Percentiles rank a stretch among this genome's conserved stretches.
phyloP scores from a whole-genome alignment of 2,113 vertebrate species.

The Zosterops borbonicus region DNA sequence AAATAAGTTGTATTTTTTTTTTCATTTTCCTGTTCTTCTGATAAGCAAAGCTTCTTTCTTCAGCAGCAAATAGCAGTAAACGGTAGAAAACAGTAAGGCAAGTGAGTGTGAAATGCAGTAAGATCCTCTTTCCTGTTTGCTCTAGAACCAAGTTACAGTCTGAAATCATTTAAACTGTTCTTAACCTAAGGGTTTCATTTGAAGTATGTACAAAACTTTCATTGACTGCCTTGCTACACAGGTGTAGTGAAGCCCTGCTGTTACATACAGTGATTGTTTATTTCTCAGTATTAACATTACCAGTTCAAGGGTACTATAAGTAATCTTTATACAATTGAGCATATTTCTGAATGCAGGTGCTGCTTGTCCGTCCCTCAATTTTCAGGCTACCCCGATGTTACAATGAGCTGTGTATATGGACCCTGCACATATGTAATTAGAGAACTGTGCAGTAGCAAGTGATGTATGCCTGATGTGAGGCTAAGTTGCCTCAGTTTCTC shows the following conservation, averaged over 20 bases:
- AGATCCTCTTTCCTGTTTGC: background rate
- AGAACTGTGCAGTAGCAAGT: background rate
- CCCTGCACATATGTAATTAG: background rate
- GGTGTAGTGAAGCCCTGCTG: background rate
- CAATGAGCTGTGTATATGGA: background rate
- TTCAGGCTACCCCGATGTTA: background rate
- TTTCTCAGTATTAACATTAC: background rate
- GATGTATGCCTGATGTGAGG: background rate
- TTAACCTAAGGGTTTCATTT: background rate
- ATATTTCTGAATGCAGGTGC: background rate
- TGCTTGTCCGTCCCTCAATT: background rate
- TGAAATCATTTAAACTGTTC: background rate
- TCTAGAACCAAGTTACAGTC: background rate
- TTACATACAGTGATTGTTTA: background rate
- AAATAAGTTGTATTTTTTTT: background rate
- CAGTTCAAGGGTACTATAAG: background rate
- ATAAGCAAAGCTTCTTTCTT: background rate
- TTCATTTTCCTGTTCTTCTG: background rate
- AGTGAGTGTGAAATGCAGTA: background rate
- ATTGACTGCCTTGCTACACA: background rate
- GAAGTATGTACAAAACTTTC: background rate
- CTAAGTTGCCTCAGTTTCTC: background rate
- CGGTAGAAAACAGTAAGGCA: background rate
- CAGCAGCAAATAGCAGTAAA: background rate
- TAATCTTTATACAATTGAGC: background rate